phyloP scores from a whole-genome alignment of 2,113 vertebrate genomes.

The Paralichthys olivaceus region DNA sequence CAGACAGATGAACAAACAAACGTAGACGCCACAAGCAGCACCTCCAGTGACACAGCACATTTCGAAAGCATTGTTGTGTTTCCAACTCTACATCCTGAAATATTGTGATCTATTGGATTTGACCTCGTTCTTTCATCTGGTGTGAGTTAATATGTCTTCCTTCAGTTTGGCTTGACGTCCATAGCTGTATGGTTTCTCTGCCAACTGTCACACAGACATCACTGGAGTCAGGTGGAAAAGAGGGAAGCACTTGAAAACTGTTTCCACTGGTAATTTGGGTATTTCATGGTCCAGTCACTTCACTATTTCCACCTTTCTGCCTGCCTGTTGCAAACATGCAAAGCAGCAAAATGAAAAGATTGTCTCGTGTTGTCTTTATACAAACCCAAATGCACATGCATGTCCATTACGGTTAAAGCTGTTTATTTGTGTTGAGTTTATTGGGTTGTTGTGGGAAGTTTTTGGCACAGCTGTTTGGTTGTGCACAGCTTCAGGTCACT shows the following conservation, averaged over 20 bases:
- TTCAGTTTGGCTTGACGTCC: neutral
- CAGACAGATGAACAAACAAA: too few species aligned
- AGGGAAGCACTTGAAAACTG: slow-evolving; percentile 58
- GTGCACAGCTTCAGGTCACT: slow-evolving; percentile 51
- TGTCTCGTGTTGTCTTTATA: neutral
- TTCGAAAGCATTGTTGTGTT: neutral
- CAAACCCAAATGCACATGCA: neutral
- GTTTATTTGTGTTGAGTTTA: slow-evolving; percentile 33
- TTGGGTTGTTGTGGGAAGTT: slow-evolving; percentile 9
- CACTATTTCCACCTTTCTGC: slow-evolving; percentile 78
- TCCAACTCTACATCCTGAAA: neutral
- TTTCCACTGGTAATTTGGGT: slow-evolving; percentile 36
- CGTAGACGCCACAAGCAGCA: too few species aligned
- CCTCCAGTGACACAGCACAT: neutral
- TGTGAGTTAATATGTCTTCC: neutral
- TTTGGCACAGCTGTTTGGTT: slow-evolving; percentile 10
- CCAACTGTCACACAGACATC: slow-evolving; percentile 39
- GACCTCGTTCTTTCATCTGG: neutral
- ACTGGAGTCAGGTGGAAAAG: slow-evolving; percentile 50
- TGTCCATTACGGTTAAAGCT: neutral
- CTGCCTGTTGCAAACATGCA: slow-evolving; percentile 49
- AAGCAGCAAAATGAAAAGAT: slow-evolving; percentile 31
- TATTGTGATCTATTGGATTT: neutral
- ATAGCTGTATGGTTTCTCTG: neutral
- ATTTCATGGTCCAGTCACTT: slow-evolving; percentile 73